Evolutionary conservation across 2,888 invertebrate species (phyloP).

Genomic region (Fissipunctia ypsillon): DNA sequence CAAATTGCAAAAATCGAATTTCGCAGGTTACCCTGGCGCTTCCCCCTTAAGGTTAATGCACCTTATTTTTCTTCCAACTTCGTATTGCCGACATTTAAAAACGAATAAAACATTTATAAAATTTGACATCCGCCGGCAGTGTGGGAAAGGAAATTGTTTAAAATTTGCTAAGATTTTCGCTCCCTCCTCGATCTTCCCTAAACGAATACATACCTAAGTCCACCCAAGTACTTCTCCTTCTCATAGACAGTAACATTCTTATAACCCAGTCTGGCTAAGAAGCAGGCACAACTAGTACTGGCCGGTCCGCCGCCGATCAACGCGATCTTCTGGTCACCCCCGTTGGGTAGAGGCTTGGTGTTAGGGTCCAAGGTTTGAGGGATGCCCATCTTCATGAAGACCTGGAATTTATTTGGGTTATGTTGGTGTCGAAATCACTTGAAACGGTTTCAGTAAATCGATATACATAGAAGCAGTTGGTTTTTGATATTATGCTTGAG

Average conservation of each 20-base stretch:
- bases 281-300: constrained; percentile 98
- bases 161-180: neutral
- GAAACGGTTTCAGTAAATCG: neutral
- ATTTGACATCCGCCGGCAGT: neutral
- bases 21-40: no score
- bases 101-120: neutral
- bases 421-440: neutral
- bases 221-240: constrained; percentile 96
- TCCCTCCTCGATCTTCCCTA: neutral
- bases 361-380: constrained; percentile 96
- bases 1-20: no score
- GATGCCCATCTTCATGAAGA: constrained; percentile 98
- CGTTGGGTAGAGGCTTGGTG: constrained; percentile 89
- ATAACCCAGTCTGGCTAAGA: constrained; percentile 98
- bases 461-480: neutral
- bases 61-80: neutral
- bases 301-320: constrained; percentile 99
- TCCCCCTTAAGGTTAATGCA: neutral
- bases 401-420: constrained; percentile 81
- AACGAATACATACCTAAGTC: constrained; percentile 93
- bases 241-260: constrained; percentile 97
- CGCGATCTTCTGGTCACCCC: constrained; percentile 93
- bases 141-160: neutral
- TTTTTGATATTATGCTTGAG: neutral
- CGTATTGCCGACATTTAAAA: neutral